These are phyloP conservation scores for Pseudolaguvia tuberculata DNA, from an alignment of 2,113 vertebrate species.

Conservation along the genomic window DNA sequence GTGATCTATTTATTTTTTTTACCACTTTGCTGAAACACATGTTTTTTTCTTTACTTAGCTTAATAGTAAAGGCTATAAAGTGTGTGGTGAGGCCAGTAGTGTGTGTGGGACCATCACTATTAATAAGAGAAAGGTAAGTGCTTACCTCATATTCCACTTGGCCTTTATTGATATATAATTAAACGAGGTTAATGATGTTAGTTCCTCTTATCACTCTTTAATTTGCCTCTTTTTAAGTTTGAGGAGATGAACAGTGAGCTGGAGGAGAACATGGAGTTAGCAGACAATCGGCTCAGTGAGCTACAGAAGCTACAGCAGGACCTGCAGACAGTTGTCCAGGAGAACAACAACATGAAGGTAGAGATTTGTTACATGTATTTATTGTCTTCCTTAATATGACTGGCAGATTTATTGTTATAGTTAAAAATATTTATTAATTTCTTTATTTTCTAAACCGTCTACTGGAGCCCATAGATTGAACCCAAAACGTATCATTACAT, in stretches of 20 bases:
- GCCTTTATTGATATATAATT: background rate
- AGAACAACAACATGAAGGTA: conserved; percentile 89
- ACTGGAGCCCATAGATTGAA: no score
- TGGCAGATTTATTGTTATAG: no score
- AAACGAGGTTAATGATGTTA: background rate
- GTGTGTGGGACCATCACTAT: conserved; percentile 95
- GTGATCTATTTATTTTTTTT: no score
- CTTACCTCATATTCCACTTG: background rate
- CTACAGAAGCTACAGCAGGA: conserved; percentile 89
- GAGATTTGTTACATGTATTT: no score
- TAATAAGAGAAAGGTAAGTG: conserved; percentile 86
- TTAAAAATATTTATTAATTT: no score
- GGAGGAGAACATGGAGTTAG: conserved; percentile 90
- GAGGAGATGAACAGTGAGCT: conserved; percentile 96
- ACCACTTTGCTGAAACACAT: background rate
- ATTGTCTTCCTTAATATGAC: no score
- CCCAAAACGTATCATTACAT: no score
- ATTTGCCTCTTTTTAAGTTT: conserved; percentile 66
- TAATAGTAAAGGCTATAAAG: conserved; percentile 96
- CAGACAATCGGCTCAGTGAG: conserved; percentile 83
- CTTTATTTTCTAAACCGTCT: no score
- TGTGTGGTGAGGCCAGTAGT: conserved; percentile 92
- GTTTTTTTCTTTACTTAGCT: conserved; percentile 66
- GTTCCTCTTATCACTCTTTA: background rate
- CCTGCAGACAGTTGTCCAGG: conserved; percentile 80